These are phyloP conservation scores for Hofmannophila pseudospretella DNA, from an alignment of 2,888 invertebrate genomes.

Conservation along the genomic window DNA sequence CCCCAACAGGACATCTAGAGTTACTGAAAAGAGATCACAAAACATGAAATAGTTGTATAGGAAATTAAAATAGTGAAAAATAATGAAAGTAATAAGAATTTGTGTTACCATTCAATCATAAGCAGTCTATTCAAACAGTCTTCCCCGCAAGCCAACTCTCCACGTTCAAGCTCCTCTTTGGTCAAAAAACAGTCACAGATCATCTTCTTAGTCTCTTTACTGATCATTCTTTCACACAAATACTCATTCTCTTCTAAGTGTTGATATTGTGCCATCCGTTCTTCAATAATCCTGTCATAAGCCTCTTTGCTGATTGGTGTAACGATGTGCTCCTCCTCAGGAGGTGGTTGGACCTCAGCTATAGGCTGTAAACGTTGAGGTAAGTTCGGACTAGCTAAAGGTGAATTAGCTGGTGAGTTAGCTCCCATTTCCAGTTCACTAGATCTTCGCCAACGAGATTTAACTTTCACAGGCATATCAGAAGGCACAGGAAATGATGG, in stretches of 20 bases:
- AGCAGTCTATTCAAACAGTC: constrained; percentile 97
- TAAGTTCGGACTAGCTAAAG: constrained; percentile 57
- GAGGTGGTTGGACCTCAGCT: constrained; percentile 34
- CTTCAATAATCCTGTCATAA: constrained; percentile 70
- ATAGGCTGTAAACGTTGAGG: constrained; percentile 42
- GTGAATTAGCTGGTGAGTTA: constrained; percentile 57
- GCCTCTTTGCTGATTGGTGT: constrained; percentile 53
- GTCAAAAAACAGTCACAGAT: constrained; percentile 96
- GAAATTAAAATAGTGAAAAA: constrained; percentile 7
- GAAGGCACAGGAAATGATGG: constrained; percentile 65
- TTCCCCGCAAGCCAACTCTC: constrained; percentile 94
- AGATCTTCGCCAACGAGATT: constrained; percentile 86
- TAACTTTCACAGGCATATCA: constrained; percentile 86
- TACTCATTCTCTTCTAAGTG: constrained; percentile 92
- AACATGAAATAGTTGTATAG: neutral
- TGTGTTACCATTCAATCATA: constrained; percentile 97
- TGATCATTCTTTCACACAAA: constrained; percentile 88
- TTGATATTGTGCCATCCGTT: constrained; percentile 85
- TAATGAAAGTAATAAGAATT: constrained; percentile 1
- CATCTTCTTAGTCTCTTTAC: constrained; percentile 95
- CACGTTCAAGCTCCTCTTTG: constrained; percentile 90
- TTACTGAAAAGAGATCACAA: constrained; percentile 81
- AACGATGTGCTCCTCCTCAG: constrained; percentile 33
- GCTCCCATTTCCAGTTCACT: constrained; percentile 84
- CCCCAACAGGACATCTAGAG: constrained; percentile 90